These are phyloP conservation scores for Aix galericulata DNA, from an alignment of 2,113 vertebrate species.

Conservation along the genomic window DNA sequence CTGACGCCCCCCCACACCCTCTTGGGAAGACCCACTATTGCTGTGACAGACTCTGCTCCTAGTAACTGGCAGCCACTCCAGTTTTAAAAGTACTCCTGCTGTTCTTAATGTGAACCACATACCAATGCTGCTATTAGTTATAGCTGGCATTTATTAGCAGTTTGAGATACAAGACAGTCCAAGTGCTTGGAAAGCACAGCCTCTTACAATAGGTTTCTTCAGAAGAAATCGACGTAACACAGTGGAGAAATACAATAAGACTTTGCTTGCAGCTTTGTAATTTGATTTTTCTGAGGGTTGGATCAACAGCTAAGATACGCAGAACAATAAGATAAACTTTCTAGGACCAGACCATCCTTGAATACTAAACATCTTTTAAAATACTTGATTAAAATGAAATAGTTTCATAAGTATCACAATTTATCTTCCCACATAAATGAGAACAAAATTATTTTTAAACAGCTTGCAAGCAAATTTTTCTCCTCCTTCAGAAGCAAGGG, in stretches of 20 bases:
- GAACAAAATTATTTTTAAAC: conserved; percentile 13
- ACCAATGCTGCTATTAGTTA: accelerated
- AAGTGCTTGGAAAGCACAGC: background rate
- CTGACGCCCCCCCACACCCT: background rate
- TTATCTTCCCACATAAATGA: conserved; percentile 29
- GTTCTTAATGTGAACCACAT: background rate
- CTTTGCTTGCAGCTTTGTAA: background rate
- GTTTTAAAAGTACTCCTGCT: background rate
- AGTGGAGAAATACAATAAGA: background rate
- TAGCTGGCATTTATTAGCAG: conserved; percentile 10
- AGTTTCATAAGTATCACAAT: background rate
- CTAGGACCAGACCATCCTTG: background rate
- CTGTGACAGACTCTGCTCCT: background rate
- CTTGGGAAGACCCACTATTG: accelerated
- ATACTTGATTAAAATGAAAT: conserved; percentile 3
- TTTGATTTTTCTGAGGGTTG: background rate
- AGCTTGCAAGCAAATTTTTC: background rate
- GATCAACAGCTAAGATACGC: background rate
- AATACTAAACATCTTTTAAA: background rate
- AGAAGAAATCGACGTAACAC: background rate
- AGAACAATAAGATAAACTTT: background rate
- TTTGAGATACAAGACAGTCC: background rate
- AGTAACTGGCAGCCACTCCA: background rate
- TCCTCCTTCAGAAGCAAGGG: background rate
- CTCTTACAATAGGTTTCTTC: background rate